Percentiles rank a stretch among this genome's conserved stretches.
These are phyloP conservation scores for Periplaneta americana DNA, from an alignment of 1,140 invertebrate species.

Conservation along the genomic window DNA sequence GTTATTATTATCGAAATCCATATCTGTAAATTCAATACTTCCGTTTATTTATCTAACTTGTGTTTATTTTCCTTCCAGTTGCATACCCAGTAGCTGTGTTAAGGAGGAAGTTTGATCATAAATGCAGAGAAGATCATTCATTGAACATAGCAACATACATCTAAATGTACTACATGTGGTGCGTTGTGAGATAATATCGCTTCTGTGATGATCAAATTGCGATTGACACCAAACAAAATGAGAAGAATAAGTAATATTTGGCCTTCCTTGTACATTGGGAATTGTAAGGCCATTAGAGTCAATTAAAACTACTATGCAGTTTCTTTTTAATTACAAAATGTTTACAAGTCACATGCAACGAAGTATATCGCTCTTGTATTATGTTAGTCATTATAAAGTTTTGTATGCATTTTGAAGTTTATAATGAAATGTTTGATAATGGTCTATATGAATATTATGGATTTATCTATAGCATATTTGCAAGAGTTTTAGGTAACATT, in stretches of 20 bases:
- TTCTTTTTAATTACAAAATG: neutral
- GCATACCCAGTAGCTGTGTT: neutral
- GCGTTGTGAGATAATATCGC: neutral
- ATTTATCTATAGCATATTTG: no score
- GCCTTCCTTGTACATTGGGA: neutral
- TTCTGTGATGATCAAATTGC: neutral
- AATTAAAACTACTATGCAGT: neutral
- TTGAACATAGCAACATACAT: neutral
- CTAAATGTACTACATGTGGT: neutral
- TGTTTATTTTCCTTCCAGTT: neutral
- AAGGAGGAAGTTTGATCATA: neutral
- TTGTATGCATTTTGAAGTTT: neutral
- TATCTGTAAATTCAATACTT: neutral
- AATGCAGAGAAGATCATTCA: neutral
- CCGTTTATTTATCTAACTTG: neutral
- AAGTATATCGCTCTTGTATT: neutral
- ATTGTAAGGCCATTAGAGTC: neutral
- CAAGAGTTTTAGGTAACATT: neutral
- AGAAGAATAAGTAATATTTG: neutral
- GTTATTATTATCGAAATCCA: neutral
- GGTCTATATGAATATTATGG: neutral
- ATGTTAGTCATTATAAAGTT: neutral
- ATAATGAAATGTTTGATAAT: neutral
- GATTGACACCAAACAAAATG: neutral
- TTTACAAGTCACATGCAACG: neutral